These are phyloP conservation scores for Cathartes aura DNA, from an alignment of 2,113 vertebrate species.

Conservation along the genomic window DNA sequence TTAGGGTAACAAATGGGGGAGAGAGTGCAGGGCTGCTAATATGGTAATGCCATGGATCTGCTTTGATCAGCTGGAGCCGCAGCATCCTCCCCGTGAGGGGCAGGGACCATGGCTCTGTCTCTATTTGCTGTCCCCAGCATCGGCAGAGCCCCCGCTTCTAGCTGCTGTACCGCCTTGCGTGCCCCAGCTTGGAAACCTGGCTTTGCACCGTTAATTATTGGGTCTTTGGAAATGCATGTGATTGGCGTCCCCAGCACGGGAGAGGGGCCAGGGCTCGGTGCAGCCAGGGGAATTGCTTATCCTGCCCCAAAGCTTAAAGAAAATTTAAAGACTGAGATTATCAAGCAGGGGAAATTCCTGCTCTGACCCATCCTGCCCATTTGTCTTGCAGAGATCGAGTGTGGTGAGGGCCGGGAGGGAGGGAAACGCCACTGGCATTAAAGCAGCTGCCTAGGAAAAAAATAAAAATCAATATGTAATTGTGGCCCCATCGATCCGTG, in stretches of 20 bases:
- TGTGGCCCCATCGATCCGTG: conserved; percentile 60
- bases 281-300: neutral
- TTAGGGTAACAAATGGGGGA: conserved; percentile 4
- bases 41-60: neutral
- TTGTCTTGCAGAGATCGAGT: neutral
- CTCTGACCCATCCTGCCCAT: neutral
- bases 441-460: conserved; percentile 24
- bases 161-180: accelerated
- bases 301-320: neutral
- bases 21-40: neutral
- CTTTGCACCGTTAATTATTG: neutral
- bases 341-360: neutral
- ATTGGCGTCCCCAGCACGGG: accelerated
- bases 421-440: neutral
- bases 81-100: neutral
- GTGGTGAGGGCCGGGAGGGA: neutral
- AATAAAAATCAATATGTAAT: conserved; percentile 70
- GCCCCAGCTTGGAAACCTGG: neutral
- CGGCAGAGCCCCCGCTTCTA: neutral
- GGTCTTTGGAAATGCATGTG: neutral
- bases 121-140: neutral
- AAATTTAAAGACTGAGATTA: neutral
- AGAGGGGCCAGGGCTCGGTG: neutral
- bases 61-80: neutral
- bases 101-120: accelerated